Evolutionary conservation across 1,140 invertebrate genomes (phyloP).

Genomic region (Panagrolaimus sp.): DNA sequence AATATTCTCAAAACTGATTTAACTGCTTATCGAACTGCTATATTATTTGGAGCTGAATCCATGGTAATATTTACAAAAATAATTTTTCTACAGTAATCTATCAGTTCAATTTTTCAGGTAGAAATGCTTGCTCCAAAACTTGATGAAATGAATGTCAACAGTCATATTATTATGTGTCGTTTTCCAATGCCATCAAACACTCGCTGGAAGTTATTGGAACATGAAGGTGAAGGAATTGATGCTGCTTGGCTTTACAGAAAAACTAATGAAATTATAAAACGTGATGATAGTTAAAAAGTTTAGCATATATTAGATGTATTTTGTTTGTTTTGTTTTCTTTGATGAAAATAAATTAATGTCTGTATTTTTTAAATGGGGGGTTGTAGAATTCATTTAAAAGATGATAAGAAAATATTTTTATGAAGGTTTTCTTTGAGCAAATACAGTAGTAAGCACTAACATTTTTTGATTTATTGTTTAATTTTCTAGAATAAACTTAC

Average conservation of each 20-base stretch:
- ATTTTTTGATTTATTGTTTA: too few relatives aligned
- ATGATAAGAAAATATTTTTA: too few relatives aligned
- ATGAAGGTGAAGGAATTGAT: constrained; percentile 52
- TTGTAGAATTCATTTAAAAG: too few relatives aligned
- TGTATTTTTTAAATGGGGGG: too few relatives aligned
- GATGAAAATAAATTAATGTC: neutral
- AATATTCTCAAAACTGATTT: constrained; percentile 52
- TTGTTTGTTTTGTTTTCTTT: constrained; percentile 13
- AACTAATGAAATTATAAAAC: constrained; percentile 18
- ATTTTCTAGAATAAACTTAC: too few relatives aligned
- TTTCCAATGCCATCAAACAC: constrained; percentile 45
- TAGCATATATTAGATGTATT: neutral
- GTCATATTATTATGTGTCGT: constrained; percentile 45
- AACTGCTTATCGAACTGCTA: constrained; percentile 38
- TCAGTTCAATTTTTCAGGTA: constrained; percentile 42
- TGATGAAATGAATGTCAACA: constrained; percentile 39
- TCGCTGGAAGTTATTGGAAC: constrained; percentile 27
- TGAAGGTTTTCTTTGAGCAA: too few relatives aligned
- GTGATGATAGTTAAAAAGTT: neutral
- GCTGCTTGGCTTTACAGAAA: constrained; percentile 49
- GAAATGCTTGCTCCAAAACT: constrained; percentile 46
- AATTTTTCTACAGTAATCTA: neutral
- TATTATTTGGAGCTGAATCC: constrained; percentile 53
- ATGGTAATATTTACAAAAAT: constrained; percentile 29
- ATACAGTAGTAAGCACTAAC: too few relatives aligned